Base-by-base conservation (phyloP, 2,797 vertebrate species). In the Gymnoscopelus braueri region DNA sequence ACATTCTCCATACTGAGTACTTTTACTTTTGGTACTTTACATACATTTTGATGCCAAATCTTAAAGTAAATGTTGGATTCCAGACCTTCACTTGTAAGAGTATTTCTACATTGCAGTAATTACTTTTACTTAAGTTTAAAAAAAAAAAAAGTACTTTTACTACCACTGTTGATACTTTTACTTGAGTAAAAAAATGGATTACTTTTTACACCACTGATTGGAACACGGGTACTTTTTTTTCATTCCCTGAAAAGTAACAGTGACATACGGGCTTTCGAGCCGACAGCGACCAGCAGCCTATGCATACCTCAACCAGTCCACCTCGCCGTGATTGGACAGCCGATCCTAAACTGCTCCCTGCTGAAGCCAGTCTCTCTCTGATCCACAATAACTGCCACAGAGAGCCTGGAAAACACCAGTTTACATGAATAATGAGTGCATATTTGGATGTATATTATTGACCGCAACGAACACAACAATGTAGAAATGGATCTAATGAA, bases 401-500 rank as follows among this genome's bases (percentile, higher is more conserved):
- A 19, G 9, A 39, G 32, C 32, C 26, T 29, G 26, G 2, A 12
- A 14, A 60, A 44, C 24, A 6, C 19, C 47, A 51, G 39, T 44
- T 44, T 3, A 44, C 39, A 9, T 10, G 2, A 1, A 63, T 19
- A 4, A 57, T 23, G 29, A 32, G 4, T 72, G 57, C 2, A 39
- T 24, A 8, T n/a, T 55, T 29, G 14, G 7, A 32, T 48, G 9
- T 49, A 6, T 13, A 55, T 51, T 9, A 29, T 35, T 13, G 60
- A 49, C 58, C 26, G 67, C 54, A 55, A 63, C 19, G 67, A 71
- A 81, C 70, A 72, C 48, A 44, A 44, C 90, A 44, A 91, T 93
- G 93, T 89, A 85, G 89, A 94, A 66, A 95, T 95, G 94, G 93
- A 94, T 87, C 84, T 93, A 39, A 85, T 94, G 84, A 93, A 60